phyloP scores from a whole-genome alignment of 2,888 invertebrate genomes.

The Leptinotarsa rubiginosa region DNA sequence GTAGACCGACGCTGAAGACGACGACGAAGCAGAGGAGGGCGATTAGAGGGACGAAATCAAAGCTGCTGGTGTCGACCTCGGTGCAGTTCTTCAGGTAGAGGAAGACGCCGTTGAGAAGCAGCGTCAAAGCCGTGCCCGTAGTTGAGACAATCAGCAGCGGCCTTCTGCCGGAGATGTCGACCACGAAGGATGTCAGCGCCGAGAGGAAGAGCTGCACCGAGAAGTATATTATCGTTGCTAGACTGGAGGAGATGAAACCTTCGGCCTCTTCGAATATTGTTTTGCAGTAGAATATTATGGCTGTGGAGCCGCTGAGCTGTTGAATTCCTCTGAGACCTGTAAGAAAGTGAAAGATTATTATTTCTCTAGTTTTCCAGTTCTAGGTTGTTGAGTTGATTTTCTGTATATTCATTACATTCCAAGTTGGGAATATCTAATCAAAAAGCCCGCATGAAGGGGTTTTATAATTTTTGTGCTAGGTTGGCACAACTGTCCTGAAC shows the following conservation, averaged over 20 bases:
- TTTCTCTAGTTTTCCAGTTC: no score
- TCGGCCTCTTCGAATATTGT: conserved; percentile 65
- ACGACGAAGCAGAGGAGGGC: conserved; percentile 67
- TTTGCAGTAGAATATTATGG: conserved; percentile 73
- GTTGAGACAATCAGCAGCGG: conserved; percentile 69
- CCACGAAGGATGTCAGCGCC: conserved; percentile 70
- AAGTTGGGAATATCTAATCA: no score
- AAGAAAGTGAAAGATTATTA: conserved; percentile 62
- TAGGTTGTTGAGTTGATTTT: no score
- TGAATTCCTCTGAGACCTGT: conserved; percentile 72
- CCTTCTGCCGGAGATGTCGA: conserved; percentile 70
- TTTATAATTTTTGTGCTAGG: no score
- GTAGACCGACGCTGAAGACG: conserved; percentile 68
- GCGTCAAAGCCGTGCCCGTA: conserved; percentile 63
- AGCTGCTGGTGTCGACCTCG: conserved; percentile 58
- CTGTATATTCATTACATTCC: no score
- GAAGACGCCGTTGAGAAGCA: conserved; percentile 64
- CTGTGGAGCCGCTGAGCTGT: conserved; percentile 72
- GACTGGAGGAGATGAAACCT: conserved; percentile 63
- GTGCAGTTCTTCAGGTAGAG: conserved; percentile 65
- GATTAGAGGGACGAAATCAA: conserved; percentile 55
- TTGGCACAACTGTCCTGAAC: no score
- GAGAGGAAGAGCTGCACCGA: conserved; percentile 71
- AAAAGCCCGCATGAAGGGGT: no score
- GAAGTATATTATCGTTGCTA: conserved; percentile 59